phyloP scores from a whole-genome alignment of 1,140 invertebrate species.

The Scaptomyza montana region DNA sequence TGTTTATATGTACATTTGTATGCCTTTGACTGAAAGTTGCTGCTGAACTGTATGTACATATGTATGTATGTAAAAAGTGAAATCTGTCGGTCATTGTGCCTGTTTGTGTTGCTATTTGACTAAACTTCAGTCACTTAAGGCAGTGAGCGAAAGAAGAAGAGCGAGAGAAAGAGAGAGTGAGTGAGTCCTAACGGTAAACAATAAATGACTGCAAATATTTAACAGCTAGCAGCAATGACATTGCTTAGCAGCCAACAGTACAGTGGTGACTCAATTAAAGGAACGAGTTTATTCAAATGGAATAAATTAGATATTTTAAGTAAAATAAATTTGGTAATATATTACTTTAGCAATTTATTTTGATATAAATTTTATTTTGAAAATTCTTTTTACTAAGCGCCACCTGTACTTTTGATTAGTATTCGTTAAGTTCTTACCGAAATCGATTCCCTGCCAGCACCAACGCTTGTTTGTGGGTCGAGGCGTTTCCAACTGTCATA shows the following conservation, averaged over 20 bases:
- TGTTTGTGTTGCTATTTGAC: constrained; percentile 62
- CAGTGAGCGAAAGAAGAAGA: neutral
- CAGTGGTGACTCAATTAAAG: neutral
- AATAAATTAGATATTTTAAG: too few relatives aligned
- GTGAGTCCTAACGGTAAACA: constrained; percentile 47
- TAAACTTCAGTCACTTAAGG: constrained; percentile 22
- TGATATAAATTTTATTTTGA: too few relatives aligned
- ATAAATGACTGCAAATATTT: constrained; percentile 76
- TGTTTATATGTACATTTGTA: constrained; percentile 6
- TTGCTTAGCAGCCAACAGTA: constrained; percentile 1
- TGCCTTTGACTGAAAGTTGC: constrained; percentile 77
- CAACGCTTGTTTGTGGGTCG: constrained; percentile 87
- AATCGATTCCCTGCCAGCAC: constrained; percentile 90
- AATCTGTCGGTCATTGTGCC: constrained; percentile 68
- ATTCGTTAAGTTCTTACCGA: constrained; percentile 87
- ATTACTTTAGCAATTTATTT: too few relatives aligned
- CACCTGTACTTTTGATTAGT: constrained; percentile 2
- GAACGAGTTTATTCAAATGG: too few relatives aligned
- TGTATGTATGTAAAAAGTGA: constrained; percentile 62
- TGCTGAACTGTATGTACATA: constrained; percentile 48
- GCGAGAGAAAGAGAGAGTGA: neutral
- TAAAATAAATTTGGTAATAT: too few relatives aligned
- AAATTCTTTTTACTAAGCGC: neutral
- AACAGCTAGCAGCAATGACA: constrained; percentile 48
- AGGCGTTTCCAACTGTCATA: constrained; percentile 90